Percentiles rank a stretch among this genome's conserved stretches.
These are phyloP conservation scores for Rana temporaria DNA, from an alignment of 2,113 vertebrate species.

Conservation along the genomic window DNA sequence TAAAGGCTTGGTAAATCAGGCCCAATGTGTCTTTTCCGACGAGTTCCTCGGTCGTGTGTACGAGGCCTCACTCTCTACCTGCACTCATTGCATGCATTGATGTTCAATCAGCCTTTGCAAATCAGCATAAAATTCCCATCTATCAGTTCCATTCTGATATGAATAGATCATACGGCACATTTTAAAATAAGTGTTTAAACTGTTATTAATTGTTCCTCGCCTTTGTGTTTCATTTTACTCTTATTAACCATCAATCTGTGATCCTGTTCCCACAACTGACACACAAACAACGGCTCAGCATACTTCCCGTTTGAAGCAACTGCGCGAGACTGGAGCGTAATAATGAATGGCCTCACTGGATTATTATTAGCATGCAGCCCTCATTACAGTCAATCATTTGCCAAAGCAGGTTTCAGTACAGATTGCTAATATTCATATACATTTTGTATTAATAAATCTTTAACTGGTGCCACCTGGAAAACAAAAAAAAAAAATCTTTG, in stretches of 20 bases:
- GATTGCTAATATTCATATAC: constrained; percentile 63
- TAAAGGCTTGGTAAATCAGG: no score
- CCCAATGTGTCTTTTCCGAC: no score
- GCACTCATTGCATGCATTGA: no score
- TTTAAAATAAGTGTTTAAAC: background rate
- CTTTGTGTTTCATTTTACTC: constrained; percentile 11
- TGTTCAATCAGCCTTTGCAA: no score
- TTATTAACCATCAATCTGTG: constrained; percentile 8
- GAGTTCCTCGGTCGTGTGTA: no score
- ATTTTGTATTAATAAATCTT: constrained; percentile 71
- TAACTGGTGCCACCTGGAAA: constrained; percentile 63
- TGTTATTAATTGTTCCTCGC: constrained; percentile 21
- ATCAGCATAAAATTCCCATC: no score
- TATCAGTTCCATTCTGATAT: no score
- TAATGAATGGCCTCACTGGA: constrained; percentile 35
- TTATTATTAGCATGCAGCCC: constrained; percentile 51
- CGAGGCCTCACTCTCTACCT: no score
- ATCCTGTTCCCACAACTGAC: background rate
- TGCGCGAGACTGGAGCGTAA: constrained; percentile 4
- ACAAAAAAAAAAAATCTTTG: constrained; percentile 65
- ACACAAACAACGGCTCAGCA: constrained; percentile 2
- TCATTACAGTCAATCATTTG: constrained; percentile 57
- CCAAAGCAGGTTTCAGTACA: constrained; percentile 59
- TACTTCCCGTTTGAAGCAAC: constrained; percentile 25
- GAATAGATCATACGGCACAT: background rate